Evolutionary conservation across 2,888 invertebrate species (phyloP).

Genomic region (Lasioglossum oenotherae): DNA sequence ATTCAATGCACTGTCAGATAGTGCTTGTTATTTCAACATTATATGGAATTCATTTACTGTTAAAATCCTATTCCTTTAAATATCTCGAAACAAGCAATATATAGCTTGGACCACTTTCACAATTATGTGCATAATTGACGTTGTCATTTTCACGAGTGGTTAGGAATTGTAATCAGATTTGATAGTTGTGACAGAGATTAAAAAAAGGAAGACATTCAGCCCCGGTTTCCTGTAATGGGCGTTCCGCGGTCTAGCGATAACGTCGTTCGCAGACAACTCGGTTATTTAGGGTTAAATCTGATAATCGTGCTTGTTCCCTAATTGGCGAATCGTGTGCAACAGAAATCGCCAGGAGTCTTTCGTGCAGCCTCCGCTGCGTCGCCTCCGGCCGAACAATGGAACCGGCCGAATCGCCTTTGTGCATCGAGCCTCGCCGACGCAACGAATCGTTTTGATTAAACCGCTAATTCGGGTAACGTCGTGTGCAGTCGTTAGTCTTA

Average conservation of each 20-base stretch:
- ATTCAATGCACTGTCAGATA: no score
- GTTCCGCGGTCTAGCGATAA: neutral
- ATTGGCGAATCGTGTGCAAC: neutral
- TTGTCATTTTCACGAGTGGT: neutral
- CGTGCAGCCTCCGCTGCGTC: neutral
- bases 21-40: no score
- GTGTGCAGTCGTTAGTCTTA: constrained; percentile 42
- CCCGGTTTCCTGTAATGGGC: neutral
- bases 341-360: neutral
- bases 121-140: neutral
- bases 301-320: neutral
- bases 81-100: no score
- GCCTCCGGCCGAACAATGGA: neutral
- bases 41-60: no score
- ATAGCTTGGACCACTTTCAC: no score
- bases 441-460: constrained; percentile 43
- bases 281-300: neutral
- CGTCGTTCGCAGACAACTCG: neutral
- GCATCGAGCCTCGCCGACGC: neutral
- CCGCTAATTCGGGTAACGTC: constrained; percentile 38
- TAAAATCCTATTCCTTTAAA: no score
- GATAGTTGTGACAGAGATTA: neutral
- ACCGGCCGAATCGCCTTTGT: constrained; percentile 1
- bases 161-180: neutral
- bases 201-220: neutral